Evolutionary conservation across 2,797 vertebrate genomes (phyloP).

Genomic region (Gallinago stenura): DNA sequence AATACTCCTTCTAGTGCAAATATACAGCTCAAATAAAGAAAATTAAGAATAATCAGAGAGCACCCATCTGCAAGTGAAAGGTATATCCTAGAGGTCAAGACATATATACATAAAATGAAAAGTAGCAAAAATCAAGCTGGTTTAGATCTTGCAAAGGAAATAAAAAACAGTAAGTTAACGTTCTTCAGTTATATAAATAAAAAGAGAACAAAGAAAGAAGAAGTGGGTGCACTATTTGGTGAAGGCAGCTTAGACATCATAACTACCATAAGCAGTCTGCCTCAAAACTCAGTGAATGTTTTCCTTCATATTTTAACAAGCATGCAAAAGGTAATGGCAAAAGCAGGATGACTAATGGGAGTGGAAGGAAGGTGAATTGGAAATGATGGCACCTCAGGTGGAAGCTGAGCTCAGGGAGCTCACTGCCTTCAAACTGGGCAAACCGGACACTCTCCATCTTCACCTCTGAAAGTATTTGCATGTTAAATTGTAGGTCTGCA

Average conservation of each 20-base stretch:
- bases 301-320: background rate
- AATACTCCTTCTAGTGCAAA: background rate
- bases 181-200: constrained; percentile 3
- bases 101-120: background rate
- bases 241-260: background rate
- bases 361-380: background rate
- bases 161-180: background rate
- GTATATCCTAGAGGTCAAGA: background rate
- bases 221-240: background rate
- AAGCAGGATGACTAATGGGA: background rate
- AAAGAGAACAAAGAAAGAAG: constrained; percentile 44
- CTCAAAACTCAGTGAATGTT: background rate
- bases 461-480: background rate
- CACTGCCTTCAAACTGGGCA: background rate
- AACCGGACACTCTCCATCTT: background rate
- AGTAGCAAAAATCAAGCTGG: background rate
- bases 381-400: background rate
- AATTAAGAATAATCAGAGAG: background rate
- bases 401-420: background rate
- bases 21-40: background rate
- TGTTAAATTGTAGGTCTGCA: background rate
- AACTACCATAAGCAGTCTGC: background rate
- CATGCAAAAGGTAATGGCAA: background rate
- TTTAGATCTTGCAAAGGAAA: constrained; percentile 8
- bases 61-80: background rate